These are phyloP conservation scores for Torymus auratus DNA, from an alignment of 2,888 invertebrate genomes.

Conservation along the genomic window DNA sequence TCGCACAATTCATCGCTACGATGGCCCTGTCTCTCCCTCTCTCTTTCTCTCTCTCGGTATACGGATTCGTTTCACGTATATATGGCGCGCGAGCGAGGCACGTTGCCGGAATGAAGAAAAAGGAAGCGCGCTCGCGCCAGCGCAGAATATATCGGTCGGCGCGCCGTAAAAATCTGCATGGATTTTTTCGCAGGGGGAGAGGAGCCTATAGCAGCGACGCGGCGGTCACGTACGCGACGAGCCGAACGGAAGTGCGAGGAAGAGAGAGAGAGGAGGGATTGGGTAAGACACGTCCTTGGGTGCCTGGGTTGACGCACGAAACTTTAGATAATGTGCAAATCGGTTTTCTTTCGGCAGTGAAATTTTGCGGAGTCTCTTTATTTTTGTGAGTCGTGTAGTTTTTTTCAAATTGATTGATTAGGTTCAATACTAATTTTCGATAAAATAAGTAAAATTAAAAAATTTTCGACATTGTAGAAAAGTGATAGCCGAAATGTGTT, in stretches of 20 bases:
- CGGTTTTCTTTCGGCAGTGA: no score
- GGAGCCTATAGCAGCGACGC: neutral
- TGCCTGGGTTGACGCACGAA: conserved; percentile 14
- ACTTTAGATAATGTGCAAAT: neutral
- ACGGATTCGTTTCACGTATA: conserved; percentile 74
- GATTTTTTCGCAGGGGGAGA: conserved; percentile 62
- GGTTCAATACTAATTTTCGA: no score
- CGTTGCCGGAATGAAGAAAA: conserved; percentile 72
- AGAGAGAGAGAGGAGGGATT: conserved; percentile 23
- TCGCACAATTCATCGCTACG: conserved; percentile 42
- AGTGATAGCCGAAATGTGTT: no score
- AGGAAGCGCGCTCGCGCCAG: conserved; percentile 55
- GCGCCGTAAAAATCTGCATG: conserved; percentile 72
- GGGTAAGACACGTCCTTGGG: conserved; percentile 30
- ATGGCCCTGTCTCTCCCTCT: conserved; percentile 1
- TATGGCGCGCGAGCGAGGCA: conserved; percentile 53
- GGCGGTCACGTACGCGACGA: conserved; percentile 41
- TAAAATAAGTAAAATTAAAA: no score
- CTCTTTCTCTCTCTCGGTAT: neutral
- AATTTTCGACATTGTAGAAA: no score
- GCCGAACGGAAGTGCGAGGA: conserved; percentile 48
- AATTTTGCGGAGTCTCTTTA: no score
- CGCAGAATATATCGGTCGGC: conserved; percentile 53
- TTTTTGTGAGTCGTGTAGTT: no score
- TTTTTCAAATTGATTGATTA: no score